Evolutionary conservation across 2,888 invertebrate genomes (phyloP).

Genomic region (Erpobdella octoculata): DNA sequence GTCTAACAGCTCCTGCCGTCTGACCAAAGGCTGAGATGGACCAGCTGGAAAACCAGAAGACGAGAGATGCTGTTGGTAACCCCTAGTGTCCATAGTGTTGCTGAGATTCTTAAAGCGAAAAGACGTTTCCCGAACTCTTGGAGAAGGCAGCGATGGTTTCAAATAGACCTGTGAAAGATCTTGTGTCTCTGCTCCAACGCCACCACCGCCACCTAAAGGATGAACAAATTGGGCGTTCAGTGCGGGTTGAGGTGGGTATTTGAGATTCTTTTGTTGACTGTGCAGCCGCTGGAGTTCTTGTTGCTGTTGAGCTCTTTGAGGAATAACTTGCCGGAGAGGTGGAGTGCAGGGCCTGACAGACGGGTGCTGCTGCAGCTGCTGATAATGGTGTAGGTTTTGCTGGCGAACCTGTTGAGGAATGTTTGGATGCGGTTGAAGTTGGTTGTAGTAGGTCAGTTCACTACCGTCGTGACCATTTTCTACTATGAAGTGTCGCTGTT

Average conservation of each 20-base stretch:
- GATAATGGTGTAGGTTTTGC: neutral
- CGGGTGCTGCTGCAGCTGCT: slow-evolving; percentile 2
- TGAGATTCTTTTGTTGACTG: slow-evolving; percentile 1
- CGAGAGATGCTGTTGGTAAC: neutral
- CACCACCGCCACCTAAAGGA: neutral
- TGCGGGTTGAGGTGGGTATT: neutral
- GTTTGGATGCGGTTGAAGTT: neutral
- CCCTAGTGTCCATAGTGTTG: neutral
- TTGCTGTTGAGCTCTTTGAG: neutral
- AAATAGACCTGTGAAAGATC: neutral
- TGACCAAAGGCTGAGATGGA: neutral
- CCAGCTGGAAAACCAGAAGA: neutral
- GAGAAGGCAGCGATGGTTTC: neutral
- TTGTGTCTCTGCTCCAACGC: too few relatives aligned
- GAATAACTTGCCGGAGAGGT: neutral
- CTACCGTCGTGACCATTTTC: neutral
- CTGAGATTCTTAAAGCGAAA: neutral
- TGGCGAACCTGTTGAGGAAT: neutral
- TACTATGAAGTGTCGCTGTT: neutral
- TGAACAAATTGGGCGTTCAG: neutral
- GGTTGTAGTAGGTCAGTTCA: neutral
- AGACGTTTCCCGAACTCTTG: too few relatives aligned
- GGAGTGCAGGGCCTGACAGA: neutral
- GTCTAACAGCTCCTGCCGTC: neutral
- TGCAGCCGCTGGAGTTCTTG: neutral